Evolutionary conservation across 2,113 vertebrate species (phyloP), one percentile per base, ranked within the genome.

Genomic region (Tenrec ecaudatus): DNA sequence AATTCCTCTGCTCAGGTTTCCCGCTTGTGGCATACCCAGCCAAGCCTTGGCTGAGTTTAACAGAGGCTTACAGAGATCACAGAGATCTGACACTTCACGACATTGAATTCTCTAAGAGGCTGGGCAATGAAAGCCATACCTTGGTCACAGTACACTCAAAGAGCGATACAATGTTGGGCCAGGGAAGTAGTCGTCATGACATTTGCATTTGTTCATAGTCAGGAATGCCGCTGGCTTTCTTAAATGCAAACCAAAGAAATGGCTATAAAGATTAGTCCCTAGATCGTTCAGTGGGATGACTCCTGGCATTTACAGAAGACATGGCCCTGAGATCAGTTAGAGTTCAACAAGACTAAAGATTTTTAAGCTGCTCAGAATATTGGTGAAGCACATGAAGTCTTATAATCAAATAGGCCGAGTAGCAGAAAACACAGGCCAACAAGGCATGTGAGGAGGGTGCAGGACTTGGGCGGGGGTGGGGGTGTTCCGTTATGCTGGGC

Each of bases 241-340:
- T 64, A 58, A 89, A 68, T 58, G 6, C 20, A 92, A 90, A 86
- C 27, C 33, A 66, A 84, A 75, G 17, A 90, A 75, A 80, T 15
- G n/a, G 16, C 15, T 58, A 60, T 0, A 79, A 43, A 78, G 71
- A 40, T 10, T 22, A 78, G 62, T 78, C 22, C 88, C 14, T 79
- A 22, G 31, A 68, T 68, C 2, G 8, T 3, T 36, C 3, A 14
- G 90, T 40, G 53, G 22, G 3, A 89, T 60, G 94, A 53, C 33
- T 85, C 62, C 47, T 69, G 92, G 33, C 38, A 93, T 96, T 92
- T 93, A 95, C 87, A 90, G 17, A 82, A 16, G 8, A 29, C 78
- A 36, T 71, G 53, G 27, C 12, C 43, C 66, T 84, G 31, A 86
- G 27, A 87, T 89, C 3, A 69, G 38, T 94, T 80, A 40, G 7